Percentiles rank a stretch among this genome's conserved stretches.
Evolutionary conservation across 2,888 invertebrate species (phyloP).

Genomic region (Eugnorisma glareosa): DNA sequence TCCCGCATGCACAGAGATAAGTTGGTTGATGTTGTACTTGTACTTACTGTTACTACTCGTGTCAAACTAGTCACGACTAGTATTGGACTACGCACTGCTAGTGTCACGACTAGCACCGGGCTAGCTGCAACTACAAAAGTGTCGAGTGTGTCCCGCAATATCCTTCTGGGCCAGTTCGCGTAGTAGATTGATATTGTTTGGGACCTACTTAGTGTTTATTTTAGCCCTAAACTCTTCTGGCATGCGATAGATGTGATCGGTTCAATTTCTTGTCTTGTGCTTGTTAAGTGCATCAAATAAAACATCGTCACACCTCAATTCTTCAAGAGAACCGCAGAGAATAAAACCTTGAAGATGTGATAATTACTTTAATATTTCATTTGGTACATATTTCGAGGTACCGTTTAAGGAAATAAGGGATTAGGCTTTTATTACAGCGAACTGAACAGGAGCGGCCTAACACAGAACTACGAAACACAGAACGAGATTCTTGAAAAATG

Average conservation of each 20-base stretch:
- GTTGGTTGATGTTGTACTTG: not conserved
- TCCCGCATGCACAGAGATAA: not conserved
- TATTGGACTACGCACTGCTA: not conserved
- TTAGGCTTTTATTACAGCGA: constrained; percentile 42
- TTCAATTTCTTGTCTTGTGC: not conserved
- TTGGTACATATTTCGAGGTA: constrained; percentile 29
- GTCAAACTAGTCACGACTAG: not conserved
- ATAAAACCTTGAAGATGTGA: not conserved
- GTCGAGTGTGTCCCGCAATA: not conserved
- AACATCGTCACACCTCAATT: not conserved
- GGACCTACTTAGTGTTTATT: not conserved
- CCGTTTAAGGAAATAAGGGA: constrained; percentile 51
- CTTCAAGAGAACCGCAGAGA: not conserved
- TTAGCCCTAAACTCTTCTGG: not conserved
- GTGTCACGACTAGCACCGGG: not conserved
- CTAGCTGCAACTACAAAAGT: not conserved
- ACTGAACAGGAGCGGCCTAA: not conserved
- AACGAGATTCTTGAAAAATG: not conserved
- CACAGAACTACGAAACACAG: constrained; percentile 18
- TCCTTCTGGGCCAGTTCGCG: not conserved
- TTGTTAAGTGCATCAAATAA: not conserved
- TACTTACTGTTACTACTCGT: not conserved
- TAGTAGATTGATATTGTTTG: not conserved
- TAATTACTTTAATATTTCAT: constrained; percentile 41
- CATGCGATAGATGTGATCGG: not conserved